These are phyloP conservation scores for Rhopilema esculentum DNA, from an alignment of 30 jellyfish, hydroid and myxozoan species.

Conservation along the genomic window DNA sequence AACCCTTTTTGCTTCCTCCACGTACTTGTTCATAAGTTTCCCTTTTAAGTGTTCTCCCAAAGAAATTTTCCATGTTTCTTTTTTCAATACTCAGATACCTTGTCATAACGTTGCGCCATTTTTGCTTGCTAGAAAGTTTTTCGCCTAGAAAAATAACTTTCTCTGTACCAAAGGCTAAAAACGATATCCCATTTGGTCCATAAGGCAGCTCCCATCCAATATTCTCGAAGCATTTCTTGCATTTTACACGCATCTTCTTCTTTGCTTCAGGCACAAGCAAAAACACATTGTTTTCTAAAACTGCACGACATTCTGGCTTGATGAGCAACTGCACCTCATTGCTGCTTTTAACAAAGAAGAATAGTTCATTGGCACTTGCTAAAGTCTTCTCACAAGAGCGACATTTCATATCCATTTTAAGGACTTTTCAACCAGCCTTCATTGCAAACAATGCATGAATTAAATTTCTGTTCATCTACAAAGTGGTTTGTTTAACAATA, in stretches of 20 bases:
- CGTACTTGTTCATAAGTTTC: neutral
- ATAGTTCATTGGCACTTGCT: slow-evolving; percentile 42
- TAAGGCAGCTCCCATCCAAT: slow-evolving; percentile 63
- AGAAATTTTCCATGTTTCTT: slow-evolving; percentile 61
- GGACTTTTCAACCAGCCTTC: too few relatives aligned
- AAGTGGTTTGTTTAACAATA: too few relatives aligned
- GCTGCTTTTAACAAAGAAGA: slow-evolving; percentile 63
- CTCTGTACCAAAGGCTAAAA: slow-evolving; percentile 62
- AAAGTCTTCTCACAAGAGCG: slow-evolving; percentile 13
- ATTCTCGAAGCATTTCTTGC: slow-evolving; percentile 59
- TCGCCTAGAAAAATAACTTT: slow-evolving; percentile 47
- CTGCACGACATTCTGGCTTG: slow-evolving; percentile 66
- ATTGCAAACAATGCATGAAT: too few relatives aligned
- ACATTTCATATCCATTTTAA: slow-evolving; percentile 54
- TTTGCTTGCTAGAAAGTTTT: slow-evolving; percentile 28
- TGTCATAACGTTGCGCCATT: slow-evolving; percentile 56
- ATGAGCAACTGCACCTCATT: slow-evolving; percentile 62
- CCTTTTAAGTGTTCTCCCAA: slow-evolving; percentile 6
- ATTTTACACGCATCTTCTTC: slow-evolving; percentile 60
- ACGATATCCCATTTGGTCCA: slow-evolving; percentile 74
- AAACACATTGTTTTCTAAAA: slow-evolving; percentile 13
- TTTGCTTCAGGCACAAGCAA: slow-evolving; percentile 45
- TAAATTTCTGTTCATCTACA: too few relatives aligned
- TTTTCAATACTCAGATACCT: slow-evolving; percentile 39
- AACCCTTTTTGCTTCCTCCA: neutral